Evolutionary conservation across 2,113 vertebrate genomes (phyloP).

Genomic region (Eulacestoma nigropectus): DNA sequence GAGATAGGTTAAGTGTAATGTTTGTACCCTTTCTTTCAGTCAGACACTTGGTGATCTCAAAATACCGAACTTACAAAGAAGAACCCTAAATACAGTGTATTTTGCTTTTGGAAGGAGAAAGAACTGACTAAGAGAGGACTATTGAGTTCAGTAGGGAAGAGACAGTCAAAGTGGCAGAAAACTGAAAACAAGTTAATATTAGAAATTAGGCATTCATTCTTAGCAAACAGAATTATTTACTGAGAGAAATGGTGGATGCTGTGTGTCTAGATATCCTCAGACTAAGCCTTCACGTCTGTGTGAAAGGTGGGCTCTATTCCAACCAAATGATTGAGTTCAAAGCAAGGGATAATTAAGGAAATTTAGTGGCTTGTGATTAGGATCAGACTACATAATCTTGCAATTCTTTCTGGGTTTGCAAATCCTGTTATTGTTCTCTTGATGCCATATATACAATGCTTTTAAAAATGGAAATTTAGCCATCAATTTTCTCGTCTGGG

Average conservation of each 20-base stretch:
- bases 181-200: neutral
- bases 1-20: neutral
- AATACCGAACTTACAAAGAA: neutral
- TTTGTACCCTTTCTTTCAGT: neutral
- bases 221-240: neutral
- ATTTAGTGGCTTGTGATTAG: neutral
- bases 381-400: neutral
- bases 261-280: neutral
- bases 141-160: neutral
- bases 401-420: neutral
- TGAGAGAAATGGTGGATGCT: neutral
- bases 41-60: neutral
- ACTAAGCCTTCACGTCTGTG: neutral
- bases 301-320: neutral
- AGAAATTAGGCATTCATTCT: neutral
- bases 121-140: neutral
- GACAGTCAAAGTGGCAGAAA: neutral
- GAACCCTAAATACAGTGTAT: neutral
- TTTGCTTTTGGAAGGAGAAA: neutral
- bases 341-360: neutral
- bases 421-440: neutral
- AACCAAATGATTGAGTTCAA: neutral
- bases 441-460: neutral
- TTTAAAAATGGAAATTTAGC: neutral
- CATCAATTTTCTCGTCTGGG: neutral